A percentile compares a stretch with the other conserved stretches of the same genome.
phyloP scores from a whole-genome alignment of 2,888 invertebrate species.

The Osedax frankpressi region DNA sequence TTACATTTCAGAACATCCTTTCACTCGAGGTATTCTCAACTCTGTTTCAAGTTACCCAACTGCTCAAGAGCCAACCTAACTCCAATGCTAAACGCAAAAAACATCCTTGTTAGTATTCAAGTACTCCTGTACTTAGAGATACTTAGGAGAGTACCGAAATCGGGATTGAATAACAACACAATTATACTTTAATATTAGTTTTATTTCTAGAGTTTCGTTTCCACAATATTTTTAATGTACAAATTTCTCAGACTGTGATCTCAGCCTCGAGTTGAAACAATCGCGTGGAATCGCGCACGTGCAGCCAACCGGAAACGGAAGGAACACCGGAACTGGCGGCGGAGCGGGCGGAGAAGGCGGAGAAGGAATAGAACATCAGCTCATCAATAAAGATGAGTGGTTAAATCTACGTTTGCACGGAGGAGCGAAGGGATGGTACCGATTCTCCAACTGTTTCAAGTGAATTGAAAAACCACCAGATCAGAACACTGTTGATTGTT shows the following conservation, averaged over 20 bases:
- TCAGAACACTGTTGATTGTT: no score
- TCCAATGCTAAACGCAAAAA: background rate
- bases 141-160: no score
- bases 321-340: background rate
- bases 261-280: no score
- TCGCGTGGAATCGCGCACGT: background rate
- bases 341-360: background rate
- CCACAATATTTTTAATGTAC: background rate
- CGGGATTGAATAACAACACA: no score
- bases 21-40: background rate
- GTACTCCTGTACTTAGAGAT: no score
- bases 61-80: background rate
- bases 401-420: conserved; percentile 38
- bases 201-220: no score
- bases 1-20: no score
- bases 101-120: background rate
- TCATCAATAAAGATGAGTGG: conserved; percentile 41
- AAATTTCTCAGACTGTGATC: no score
- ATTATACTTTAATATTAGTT: no score
- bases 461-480: no score
- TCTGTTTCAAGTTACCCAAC: background rate
- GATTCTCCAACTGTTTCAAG: conserved; percentile 37
- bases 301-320: background rate
- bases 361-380: conserved; percentile 20
- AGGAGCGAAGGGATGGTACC: conserved; percentile 34